Conservation (phyloP, 2,797 vertebrate genomes). For the Aplochiton taeniatus region DNA sequence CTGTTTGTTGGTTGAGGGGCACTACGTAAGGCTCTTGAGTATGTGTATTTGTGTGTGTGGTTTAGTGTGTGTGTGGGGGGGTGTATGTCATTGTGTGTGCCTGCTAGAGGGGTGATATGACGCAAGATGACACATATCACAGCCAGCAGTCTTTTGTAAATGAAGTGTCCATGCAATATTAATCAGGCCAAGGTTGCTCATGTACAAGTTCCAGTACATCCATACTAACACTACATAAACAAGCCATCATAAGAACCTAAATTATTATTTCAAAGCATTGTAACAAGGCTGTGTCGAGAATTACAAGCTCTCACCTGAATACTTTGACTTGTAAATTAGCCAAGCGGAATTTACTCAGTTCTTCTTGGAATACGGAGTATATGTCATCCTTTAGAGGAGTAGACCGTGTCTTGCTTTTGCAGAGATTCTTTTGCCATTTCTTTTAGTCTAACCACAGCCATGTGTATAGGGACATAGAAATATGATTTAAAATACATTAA, state of each 20-base stretch:
- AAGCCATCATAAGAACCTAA: too few relatives aligned
- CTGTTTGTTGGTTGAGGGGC: slow-evolving; percentile 14
- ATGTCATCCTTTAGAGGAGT: too few relatives aligned
- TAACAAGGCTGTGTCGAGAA: too few relatives aligned
- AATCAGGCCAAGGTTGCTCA: slow-evolving; percentile 18
- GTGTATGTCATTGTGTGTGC: too few relatives aligned
- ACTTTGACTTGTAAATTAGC: too few relatives aligned
- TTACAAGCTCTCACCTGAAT: too few relatives aligned
- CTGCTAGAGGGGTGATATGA: slow-evolving; percentile 19
- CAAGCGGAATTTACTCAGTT: too few relatives aligned
- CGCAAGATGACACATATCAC: slow-evolving; percentile 19
- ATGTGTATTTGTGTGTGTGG: too few relatives aligned
- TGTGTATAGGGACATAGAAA: neutral
- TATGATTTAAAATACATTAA: neutral
- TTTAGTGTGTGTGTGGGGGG: too few relatives aligned
- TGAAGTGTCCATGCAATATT: slow-evolving; percentile 36
- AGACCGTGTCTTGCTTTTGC: too few relatives aligned
- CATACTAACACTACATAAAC: neutral
- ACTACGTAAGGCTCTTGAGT: neutral
- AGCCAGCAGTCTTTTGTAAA: slow-evolving; percentile 25
- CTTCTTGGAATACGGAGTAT: too few relatives aligned
- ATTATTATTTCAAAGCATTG: too few relatives aligned
- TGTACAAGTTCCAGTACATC: slow-evolving; percentile 4
- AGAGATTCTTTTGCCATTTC: neutral
- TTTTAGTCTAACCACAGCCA: neutral